Conservation (phyloP, 2,113 vertebrate genomes). For the Siniperca chuatsi region DNA sequence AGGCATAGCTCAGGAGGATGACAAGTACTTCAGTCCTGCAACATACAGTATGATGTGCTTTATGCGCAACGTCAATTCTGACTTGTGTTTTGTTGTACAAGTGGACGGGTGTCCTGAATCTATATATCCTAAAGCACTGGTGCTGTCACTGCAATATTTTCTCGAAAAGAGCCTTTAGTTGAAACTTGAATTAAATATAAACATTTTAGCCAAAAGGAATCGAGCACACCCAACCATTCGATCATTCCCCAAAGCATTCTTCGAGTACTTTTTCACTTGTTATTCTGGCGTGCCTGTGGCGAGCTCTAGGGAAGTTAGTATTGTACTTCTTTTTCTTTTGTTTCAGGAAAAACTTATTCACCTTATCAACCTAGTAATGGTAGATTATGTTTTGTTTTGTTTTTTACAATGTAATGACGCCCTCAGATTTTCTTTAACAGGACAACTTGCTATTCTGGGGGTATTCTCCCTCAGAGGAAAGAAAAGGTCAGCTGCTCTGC, state of each 20-base stretch:
- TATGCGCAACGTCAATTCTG: constrained; percentile 33
- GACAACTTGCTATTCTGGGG: neutral
- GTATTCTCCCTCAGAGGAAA: constrained; percentile 28
- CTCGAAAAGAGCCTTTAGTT: constrained; percentile 25
- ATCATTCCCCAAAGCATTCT: constrained; percentile 29
- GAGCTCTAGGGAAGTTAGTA: constrained; percentile 8
- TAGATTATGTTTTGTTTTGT: constrained; percentile 4
- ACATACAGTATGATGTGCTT: constrained; percentile 43
- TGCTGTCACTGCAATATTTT: constrained; percentile 16
- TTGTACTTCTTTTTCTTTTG: neutral
- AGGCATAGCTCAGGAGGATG: constrained; percentile 48
- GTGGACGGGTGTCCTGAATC: constrained; percentile 30
- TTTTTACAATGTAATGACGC: neutral
- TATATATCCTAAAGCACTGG: constrained; percentile 32
- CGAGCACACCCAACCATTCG: constrained; percentile 3
- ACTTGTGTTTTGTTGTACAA: constrained; percentile 25
- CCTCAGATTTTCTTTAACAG: constrained; percentile 1
- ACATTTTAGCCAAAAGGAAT: constrained; percentile 28
- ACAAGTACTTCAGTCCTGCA: constrained; percentile 45
- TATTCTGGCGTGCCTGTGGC: constrained; percentile 29
- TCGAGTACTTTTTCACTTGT: constrained; percentile 22
- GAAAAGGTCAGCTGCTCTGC: constrained; percentile 39
- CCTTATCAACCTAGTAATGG: constrained; percentile 6
- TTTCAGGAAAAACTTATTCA: constrained; percentile 9
- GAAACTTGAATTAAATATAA: constrained; percentile 39